phyloP scores from a whole-genome alignment of 2,888 invertebrate species.

The Drosophila koepferae region DNA sequence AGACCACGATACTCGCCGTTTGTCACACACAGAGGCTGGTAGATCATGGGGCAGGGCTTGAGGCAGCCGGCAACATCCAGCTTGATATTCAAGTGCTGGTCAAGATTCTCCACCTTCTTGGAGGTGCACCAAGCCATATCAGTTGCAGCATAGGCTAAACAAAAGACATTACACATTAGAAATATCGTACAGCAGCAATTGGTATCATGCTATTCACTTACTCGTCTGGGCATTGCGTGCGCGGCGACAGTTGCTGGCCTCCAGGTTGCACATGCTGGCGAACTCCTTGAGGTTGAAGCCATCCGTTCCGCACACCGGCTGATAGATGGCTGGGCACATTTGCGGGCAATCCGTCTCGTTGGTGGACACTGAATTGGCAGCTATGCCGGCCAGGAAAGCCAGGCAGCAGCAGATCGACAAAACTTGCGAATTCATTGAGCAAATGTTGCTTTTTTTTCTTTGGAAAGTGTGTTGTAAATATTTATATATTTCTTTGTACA shows the following conservation, averaged over 20 bases:
- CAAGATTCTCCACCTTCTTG: slow-evolving; percentile 63
- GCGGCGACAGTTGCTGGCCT: slow-evolving; percentile 75
- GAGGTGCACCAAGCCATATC: slow-evolving; percentile 81
- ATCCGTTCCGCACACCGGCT: slow-evolving; percentile 77
- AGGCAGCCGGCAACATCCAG: slow-evolving; percentile 63
- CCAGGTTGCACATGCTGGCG: slow-evolving; percentile 69
- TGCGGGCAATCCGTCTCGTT: slow-evolving; percentile 69
- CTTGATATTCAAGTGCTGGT: slow-evolving; percentile 58
- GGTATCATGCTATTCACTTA: slow-evolving; percentile 37
- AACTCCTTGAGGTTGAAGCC: slow-evolving; percentile 75
- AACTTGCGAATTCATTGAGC: slow-evolving; percentile 48
- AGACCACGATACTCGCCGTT: slow-evolving; percentile 80
- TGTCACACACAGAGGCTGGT: slow-evolving; percentile 78
- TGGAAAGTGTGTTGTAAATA: slow-evolving; percentile 15
- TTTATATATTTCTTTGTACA: not conserved
- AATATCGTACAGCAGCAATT: not conserved
- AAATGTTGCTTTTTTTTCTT: slow-evolving; percentile 7
- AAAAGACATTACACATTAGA: not conserved
- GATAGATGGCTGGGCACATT: slow-evolving; percentile 67
- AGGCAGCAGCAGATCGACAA: slow-evolving; percentile 50
- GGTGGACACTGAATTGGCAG: slow-evolving; percentile 54
- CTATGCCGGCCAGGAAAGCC: slow-evolving; percentile 51
- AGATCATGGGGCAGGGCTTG: slow-evolving; percentile 78
- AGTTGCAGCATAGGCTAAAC: slow-evolving; percentile 62
- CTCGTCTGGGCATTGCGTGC: slow-evolving; percentile 57